phyloP scores from a whole-genome alignment of 1,140 invertebrate genomes.

The Tetranychus cinnabarinus region DNA sequence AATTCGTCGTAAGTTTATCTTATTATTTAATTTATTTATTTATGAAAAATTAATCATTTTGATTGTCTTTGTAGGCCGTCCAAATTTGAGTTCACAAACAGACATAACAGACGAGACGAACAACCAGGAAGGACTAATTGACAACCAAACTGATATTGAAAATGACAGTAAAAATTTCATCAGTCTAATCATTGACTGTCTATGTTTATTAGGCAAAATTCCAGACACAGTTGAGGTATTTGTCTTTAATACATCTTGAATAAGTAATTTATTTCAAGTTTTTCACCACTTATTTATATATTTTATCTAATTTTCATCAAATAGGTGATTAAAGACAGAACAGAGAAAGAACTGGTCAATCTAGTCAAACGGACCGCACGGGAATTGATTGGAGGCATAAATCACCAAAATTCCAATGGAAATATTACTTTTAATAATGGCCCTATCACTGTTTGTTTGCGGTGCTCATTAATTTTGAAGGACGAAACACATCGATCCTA shows the following conservation, averaged over 20 bases:
- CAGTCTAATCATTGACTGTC: constrained; percentile 56
- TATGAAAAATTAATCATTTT: neutral
- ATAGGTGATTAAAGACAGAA: constrained; percentile 49
- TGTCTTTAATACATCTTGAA: constrained; percentile 3
- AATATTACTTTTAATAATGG: neutral
- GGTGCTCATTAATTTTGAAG: neutral
- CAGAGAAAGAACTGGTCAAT: constrained; percentile 48
- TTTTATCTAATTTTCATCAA: constrained; percentile 10
- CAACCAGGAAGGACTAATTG: constrained; percentile 28
- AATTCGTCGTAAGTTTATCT: neutral
- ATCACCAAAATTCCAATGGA: constrained; percentile 1
- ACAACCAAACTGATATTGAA: constrained; percentile 33
- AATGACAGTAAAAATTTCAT: constrained; percentile 41
- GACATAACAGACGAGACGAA: neutral
- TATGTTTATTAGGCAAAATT: constrained; percentile 55
- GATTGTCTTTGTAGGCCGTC: neutral
- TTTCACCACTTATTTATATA: too few species aligned
- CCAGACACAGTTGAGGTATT: constrained; percentile 55
- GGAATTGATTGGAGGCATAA: constrained; percentile 29
- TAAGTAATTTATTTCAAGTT: too few species aligned
- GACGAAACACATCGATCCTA: constrained; percentile 8
- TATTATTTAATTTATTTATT: too few species aligned
- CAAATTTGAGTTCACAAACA: neutral
- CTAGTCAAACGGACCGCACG: constrained; percentile 50
- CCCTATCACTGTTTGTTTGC: neutral